A percentile compares a stretch with the other conserved stretches of the same genome.
These are phyloP conservation scores for Alethe diademata DNA, from an alignment of 2,113 vertebrate species.

Conservation along the genomic window DNA sequence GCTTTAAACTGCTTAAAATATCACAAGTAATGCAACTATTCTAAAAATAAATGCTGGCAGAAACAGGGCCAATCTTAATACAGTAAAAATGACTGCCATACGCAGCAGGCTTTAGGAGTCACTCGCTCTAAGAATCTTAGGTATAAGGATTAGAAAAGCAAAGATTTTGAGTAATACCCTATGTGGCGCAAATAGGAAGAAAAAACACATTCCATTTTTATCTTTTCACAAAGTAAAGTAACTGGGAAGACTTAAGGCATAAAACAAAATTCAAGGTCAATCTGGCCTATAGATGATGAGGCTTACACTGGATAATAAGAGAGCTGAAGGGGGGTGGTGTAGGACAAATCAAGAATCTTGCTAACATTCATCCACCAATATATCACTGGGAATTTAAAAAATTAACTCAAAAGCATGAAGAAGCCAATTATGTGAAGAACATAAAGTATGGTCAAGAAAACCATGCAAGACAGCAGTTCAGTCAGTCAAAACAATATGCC, in stretches of 20 bases:
- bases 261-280: neutral
- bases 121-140: neutral
- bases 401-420: neutral
- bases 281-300: neutral
- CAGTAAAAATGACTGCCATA: neutral
- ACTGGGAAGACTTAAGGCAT: neutral
- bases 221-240: neutral
- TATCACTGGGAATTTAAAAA: neutral
- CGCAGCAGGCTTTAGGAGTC: neutral
- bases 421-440: neutral
- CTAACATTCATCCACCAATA: neutral
- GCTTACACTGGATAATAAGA: neutral
- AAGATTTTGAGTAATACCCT: neutral
- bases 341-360: neutral
- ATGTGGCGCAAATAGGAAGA: neutral
- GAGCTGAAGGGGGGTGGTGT: neutral
- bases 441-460: neutral
- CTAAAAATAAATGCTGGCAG: neutral
- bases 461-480: neutral
- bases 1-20: constrained; percentile 8
- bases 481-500: neutral
- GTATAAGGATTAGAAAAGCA: neutral
- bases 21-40: neutral
- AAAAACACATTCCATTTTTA: neutral
- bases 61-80: neutral